A percentile compares a stretch with the other conserved stretches of the same genome.
Evolutionary conservation across 2,113 vertebrate genomes (phyloP).

Genomic region (Mobula hypostoma): DNA sequence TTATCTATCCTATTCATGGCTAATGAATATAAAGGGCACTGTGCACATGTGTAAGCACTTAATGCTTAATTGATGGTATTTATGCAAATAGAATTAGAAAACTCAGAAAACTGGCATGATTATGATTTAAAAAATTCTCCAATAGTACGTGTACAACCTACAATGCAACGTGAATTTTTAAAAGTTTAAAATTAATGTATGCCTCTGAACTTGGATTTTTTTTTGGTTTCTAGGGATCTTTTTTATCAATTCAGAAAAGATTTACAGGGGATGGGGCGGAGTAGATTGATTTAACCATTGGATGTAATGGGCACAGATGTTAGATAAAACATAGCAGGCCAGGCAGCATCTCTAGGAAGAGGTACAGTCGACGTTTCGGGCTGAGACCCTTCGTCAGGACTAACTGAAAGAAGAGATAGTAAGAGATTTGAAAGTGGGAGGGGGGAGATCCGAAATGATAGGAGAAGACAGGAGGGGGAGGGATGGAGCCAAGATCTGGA

Average conservation of each 20-base stretch:
- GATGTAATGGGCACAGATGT: neutral
- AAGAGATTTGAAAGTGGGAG: too few species aligned
- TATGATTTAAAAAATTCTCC: neutral
- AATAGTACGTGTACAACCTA: neutral
- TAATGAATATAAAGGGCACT: neutral
- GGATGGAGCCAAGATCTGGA: too few species aligned
- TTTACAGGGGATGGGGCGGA: neutral
- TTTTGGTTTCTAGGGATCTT: neutral
- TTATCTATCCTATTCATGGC: neutral
- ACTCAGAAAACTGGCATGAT: neutral
- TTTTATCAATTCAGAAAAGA: neutral
- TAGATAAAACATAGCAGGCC: neutral
- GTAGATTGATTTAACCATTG: neutral
- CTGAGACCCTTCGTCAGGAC: too few species aligned
- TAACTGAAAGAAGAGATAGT: too few species aligned
- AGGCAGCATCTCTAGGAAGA: too few species aligned
- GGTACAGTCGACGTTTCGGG: too few species aligned
- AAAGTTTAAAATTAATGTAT: neutral
- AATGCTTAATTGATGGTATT: neutral
- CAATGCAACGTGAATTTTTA: neutral
- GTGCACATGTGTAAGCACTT: neutral
- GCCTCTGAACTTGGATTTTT: neutral
- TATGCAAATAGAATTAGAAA: neutral
- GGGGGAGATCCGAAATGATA: too few species aligned
- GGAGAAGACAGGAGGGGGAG: too few species aligned